Evolutionary conservation across 2,113 vertebrate genomes (phyloP).

Genomic region (Castor canadensis): DNA sequence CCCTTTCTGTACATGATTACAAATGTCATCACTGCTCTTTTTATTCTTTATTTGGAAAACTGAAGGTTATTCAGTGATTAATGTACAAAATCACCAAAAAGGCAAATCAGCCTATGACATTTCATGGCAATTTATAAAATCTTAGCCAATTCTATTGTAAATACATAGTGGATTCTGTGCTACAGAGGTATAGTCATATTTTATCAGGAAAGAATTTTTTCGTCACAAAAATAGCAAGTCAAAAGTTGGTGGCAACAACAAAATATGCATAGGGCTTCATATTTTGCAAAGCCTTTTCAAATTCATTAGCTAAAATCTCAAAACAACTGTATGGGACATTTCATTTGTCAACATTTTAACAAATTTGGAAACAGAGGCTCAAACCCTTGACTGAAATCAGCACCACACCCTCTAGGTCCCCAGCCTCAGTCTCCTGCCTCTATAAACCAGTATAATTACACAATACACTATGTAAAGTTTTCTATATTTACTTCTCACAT

Average conservation of each 20-base stretch:
- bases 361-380: background rate
- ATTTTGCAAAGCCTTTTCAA: background rate
- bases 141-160: background rate
- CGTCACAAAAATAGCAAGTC: background rate
- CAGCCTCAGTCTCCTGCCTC: background rate
- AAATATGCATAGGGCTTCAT: background rate
- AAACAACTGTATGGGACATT: background rate
- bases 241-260: background rate
- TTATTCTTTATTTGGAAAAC: slow-evolving; percentile 52
- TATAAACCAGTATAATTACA: background rate
- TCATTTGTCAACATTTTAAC: background rate
- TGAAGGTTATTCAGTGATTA: slow-evolving; percentile 64
- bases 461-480: background rate
- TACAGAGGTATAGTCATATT: background rate
- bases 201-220: slow-evolving; percentile 21
- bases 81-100: slow-evolving; percentile 56
- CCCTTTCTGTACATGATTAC: slow-evolving; percentile 24
- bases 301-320: background rate
- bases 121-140: slow-evolving; percentile 63
- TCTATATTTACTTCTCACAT: background rate
- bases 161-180: background rate
- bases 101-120: slow-evolving; percentile 28
- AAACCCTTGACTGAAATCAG: background rate
- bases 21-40: slow-evolving; percentile 14
- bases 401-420: background rate